Percentiles rank a stretch among this genome's conserved stretches.
Evolutionary conservation across 2,797 vertebrate species (phyloP).

Genomic region (Pseudochirops cupreus): DNA sequence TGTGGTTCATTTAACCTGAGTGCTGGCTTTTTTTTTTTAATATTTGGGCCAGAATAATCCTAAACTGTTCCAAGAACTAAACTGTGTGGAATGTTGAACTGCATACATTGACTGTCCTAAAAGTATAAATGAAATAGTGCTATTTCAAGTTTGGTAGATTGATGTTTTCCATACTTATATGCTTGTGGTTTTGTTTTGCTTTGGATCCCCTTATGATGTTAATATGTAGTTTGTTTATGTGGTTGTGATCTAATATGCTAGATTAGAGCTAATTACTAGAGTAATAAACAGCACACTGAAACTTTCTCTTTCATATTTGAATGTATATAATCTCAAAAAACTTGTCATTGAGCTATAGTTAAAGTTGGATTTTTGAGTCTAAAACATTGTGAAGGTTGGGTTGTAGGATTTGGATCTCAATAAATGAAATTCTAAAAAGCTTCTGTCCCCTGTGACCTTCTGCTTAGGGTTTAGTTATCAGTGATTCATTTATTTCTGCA

Average conservation of each 20-base stretch:
- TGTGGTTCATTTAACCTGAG: not conserved
- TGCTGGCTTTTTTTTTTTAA: not conserved
- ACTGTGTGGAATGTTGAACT: not conserved
- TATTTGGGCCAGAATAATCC: not conserved
- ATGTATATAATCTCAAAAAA: not conserved
- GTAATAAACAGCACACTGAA: not conserved
- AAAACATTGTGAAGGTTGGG: not conserved
- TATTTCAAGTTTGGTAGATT: not conserved
- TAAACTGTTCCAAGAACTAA: not conserved
- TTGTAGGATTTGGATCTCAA: not conserved
- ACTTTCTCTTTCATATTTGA: not conserved
- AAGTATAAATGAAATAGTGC: not conserved
- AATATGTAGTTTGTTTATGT: not conserved
- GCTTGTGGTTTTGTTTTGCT: not conserved
- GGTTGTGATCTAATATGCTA: not conserved
- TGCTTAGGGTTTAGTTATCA: conserved; percentile 47
- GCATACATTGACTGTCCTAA: not conserved
- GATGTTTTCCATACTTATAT: not conserved
- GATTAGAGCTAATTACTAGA: not conserved
- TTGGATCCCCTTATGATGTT: not conserved
- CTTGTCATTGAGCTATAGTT: not conserved
- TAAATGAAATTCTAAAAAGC: not conserved
- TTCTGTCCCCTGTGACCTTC: conserved; percentile 44
- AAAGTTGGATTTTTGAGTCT: not conserved
- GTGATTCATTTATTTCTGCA: not conserved